Conservation (phyloP, 2,113 vertebrate genomes). For the Leucopsar rothschildi region DNA sequence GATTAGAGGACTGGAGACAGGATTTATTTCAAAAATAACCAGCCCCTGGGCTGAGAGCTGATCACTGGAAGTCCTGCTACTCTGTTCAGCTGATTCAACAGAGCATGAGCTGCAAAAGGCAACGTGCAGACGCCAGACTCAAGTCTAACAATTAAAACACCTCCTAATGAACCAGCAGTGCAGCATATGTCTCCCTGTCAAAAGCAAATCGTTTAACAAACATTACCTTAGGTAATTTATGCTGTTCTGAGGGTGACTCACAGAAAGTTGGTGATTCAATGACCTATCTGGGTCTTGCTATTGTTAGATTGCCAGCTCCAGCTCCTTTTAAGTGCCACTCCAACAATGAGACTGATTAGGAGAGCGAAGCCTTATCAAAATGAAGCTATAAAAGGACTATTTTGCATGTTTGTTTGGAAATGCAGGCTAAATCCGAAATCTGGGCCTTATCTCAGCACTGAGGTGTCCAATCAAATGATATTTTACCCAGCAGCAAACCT, state of each 20-base stretch:
- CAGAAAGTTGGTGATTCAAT: slow-evolving; percentile 11
- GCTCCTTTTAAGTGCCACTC: slow-evolving; percentile 36
- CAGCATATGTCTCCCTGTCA: slow-evolving; percentile 16
- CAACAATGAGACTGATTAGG: slow-evolving; percentile 33
- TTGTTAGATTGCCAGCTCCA: slow-evolving; percentile 31
- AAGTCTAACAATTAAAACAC: not conserved
- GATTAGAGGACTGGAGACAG: not conserved
- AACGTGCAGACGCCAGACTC: not conserved
- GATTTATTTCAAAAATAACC: not conserved
- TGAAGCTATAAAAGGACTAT: slow-evolving; percentile 3
- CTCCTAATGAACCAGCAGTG: slow-evolving; percentile 26
- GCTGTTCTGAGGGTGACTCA: not conserved
- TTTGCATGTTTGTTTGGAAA: slow-evolving; percentile 4
- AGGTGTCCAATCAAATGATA: not conserved
- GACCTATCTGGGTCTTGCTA: slow-evolving; percentile 40
- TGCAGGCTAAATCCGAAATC: not conserved
- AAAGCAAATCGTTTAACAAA: not conserved
- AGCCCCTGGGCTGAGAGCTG: not conserved
- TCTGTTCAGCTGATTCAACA: not conserved
- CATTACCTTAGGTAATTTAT: not conserved
- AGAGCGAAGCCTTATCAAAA: not conserved
- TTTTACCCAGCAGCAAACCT: not conserved
- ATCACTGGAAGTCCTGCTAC: not conserved
- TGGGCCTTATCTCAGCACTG: not conserved
- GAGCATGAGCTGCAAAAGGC: not conserved